These are phyloP conservation scores for Mormyrops attenuatus DNA, from an alignment of 2,797 vertebrate genomes.

Conservation along the genomic window DNA sequence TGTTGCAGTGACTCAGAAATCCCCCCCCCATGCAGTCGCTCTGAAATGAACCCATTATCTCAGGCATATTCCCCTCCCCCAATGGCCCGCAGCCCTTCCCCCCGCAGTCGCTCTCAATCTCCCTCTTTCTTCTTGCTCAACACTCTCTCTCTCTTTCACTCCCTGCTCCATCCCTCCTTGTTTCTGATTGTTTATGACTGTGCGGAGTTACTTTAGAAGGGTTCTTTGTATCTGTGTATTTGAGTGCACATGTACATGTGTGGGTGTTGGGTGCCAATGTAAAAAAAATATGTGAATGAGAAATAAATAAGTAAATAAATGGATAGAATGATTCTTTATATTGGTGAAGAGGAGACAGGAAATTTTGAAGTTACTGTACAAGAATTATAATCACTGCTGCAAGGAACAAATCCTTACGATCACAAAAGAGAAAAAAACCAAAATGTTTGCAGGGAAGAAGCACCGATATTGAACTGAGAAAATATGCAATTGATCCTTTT, in stretches of 20 bases:
- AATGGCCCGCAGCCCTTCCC: not conserved
- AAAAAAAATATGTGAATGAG: not conserved
- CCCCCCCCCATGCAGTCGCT: not conserved
- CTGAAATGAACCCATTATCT: conserved; percentile 17
- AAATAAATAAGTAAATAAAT: not conserved
- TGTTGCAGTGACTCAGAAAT: not conserved
- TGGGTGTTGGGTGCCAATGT: not conserved
- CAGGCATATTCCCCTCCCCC: not conserved
- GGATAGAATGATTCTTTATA: not conserved
- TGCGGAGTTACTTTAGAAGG: not conserved
- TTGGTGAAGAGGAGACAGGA: not conserved
- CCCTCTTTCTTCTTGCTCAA: not conserved
- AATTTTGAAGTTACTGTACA: not conserved
- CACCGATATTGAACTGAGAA: not conserved
- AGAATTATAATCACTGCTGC: not conserved
- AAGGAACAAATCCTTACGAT: not conserved
- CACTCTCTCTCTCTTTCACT: not conserved
- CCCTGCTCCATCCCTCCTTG: not conserved
- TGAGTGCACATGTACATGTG: not conserved
- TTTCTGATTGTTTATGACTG: not conserved
- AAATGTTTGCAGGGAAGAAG: not conserved
- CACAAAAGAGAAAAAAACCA: not conserved
- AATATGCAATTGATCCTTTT: not conserved
- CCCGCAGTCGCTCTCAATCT: not conserved
- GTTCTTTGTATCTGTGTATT: not conserved